A percentile compares a stretch with the other conserved stretches of the same genome.
These are phyloP conservation scores for Sylvilagus bachmani DNA, from an alignment of 2,113 vertebrate species.

Conservation along the genomic window DNA sequence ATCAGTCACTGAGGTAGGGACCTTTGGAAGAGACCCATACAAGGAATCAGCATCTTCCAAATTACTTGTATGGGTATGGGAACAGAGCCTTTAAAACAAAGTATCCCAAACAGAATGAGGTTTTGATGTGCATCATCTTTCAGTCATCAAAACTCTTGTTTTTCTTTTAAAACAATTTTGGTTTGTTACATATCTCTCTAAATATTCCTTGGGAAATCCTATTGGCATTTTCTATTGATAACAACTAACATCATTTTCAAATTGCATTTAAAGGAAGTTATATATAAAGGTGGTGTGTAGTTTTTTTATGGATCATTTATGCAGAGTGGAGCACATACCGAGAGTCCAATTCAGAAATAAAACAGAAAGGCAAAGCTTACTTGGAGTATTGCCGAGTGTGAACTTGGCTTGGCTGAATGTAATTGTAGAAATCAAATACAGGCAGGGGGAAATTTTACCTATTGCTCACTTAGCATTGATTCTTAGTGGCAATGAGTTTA, in stretches of 20 bases:
- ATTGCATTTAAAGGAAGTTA: slow-evolving; percentile 61
- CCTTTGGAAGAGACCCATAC: background rate
- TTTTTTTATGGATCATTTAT: slow-evolving; percentile 65
- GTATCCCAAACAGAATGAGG: slow-evolving; percentile 46
- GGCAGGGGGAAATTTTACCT: slow-evolving; percentile 46
- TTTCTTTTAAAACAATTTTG: slow-evolving; percentile 38
- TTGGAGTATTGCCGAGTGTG: slow-evolving; percentile 19
- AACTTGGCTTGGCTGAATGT: slow-evolving; percentile 14
- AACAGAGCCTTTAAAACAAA: slow-evolving; percentile 62
- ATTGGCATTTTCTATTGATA: slow-evolving; percentile 59
- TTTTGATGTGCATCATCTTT: slow-evolving; percentile 72
- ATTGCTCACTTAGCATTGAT: slow-evolving; percentile 71
- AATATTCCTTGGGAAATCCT: slow-evolving; percentile 29
- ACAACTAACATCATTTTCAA: slow-evolving; percentile 56
- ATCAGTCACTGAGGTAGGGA: background rate
- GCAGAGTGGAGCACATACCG: slow-evolving; percentile 24
- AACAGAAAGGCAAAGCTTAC: slow-evolving; percentile 40
- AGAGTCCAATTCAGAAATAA: slow-evolving; percentile 57
- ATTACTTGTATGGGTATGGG: slow-evolving; percentile 43
- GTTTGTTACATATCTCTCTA: slow-evolving; percentile 48
- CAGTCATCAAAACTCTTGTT: slow-evolving; percentile 50
- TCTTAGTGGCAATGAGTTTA: slow-evolving; percentile 9
- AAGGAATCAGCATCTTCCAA: slow-evolving; percentile 35
- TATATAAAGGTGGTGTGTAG: slow-evolving; percentile 31
- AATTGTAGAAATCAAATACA: slow-evolving; percentile 50